Conservation (phyloP, 2,888 invertebrate genomes). For the Tortrix viridana region DNA sequence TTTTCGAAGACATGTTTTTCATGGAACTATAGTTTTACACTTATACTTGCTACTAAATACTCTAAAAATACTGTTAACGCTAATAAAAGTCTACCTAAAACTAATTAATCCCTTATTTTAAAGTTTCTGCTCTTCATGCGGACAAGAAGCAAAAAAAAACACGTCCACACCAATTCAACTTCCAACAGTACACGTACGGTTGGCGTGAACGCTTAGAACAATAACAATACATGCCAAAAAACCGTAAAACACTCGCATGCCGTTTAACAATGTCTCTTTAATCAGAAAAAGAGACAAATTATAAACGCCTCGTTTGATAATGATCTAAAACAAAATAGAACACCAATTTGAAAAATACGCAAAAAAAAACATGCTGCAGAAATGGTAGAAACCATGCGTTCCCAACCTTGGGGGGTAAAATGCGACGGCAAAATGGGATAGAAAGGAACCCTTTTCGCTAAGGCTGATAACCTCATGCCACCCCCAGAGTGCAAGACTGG, state of each 20-base stretch:
- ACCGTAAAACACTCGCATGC: not conserved
- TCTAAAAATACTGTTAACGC: no score
- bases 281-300: not conserved
- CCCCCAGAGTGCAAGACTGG: conserved; percentile 59
- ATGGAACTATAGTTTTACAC: no score
- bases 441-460: conserved; percentile 80
- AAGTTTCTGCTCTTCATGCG: conserved; percentile 32
- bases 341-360: conserved; percentile 35
- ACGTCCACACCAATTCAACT: not conserved
- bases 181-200: not conserved
- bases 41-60: no score
- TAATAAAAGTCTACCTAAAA: no score
- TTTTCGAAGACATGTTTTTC: no score
- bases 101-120: not conserved
- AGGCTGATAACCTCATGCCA: conserved; percentile 64
- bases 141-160: conserved; percentile 36
- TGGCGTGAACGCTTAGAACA: not conserved
- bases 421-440: conserved; percentile 81
- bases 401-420: conserved; percentile 79
- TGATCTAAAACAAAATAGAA: not conserved
- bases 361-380: conserved; percentile 39
- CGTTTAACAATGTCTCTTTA: not conserved
- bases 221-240: conserved; percentile 18
- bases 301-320: not conserved
- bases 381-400: conserved; percentile 56